Percentiles rank a stretch among this genome's conserved stretches.
phyloP scores from a whole-genome alignment of 2,888 invertebrate genomes.

The Megaustenia siamemsis region DNA sequence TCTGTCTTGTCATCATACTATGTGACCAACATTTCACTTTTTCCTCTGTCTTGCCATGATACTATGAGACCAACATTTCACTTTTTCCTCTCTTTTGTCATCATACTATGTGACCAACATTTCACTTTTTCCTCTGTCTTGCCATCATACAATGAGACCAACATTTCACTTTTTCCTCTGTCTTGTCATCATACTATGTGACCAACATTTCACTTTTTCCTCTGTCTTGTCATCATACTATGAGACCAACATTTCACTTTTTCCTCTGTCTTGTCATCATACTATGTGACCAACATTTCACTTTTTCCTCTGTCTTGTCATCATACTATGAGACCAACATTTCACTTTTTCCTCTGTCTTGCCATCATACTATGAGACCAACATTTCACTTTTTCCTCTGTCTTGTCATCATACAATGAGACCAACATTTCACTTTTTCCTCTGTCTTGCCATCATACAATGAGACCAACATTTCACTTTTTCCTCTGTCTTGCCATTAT shows the following conservation, averaged over 20 bases:
- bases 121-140: too few relatives aligned
- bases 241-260: neutral
- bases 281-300: neutral
- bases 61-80: too few relatives aligned
- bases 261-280: neutral
- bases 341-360: neutral
- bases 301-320: neutral
- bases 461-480: neutral
- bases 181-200: neutral
- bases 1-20: neutral
- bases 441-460: neutral
- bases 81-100: neutral
- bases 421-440: neutral
- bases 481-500: conserved; percentile 71
- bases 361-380: too few relatives aligned
- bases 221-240: conserved; percentile 75
- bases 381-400: too few relatives aligned
- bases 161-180: neutral
- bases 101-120: too few relatives aligned
- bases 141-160: too few relatives aligned
- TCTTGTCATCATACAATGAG: too few relatives aligned
- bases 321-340: too few relatives aligned
- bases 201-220: neutral
- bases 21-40: neutral
- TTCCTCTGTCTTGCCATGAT: neutral